phyloP scores from a whole-genome alignment of 2,797 vertebrate genomes.

The Zenarchopterus dispar region DNA sequence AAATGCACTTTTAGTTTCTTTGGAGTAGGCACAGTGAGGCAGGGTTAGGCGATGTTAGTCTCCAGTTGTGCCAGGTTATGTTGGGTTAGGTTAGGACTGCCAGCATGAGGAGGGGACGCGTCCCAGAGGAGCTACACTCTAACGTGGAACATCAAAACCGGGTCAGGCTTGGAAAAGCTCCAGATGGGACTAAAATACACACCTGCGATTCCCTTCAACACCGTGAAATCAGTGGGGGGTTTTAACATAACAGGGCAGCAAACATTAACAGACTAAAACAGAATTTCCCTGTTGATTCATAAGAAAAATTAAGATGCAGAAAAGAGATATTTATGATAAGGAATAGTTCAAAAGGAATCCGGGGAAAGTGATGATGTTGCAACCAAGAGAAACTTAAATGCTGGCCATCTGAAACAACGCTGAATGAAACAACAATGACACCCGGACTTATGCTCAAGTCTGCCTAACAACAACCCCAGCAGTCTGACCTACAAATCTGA shows the following conservation, averaged over 20 bases:
- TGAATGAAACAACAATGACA: conserved; percentile 52
- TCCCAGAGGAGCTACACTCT: conserved; percentile 73
- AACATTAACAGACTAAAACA: conserved; percentile 23
- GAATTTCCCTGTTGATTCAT: conserved; percentile 20
- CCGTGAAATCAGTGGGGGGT: conserved; percentile 76
- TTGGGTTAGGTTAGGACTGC: conserved; percentile 44
- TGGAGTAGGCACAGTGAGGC: conserved; percentile 32
- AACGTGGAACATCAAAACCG: conserved; percentile 69
- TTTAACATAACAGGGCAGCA: conserved; percentile 43
- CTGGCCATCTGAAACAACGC: conserved; percentile 20
- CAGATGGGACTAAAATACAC: conserved; percentile 75
- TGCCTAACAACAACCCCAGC: conserved; percentile 84
- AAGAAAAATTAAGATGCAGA: conserved; percentile 11
- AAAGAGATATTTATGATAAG: conserved; percentile 2
- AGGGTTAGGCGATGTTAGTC: conserved; percentile 37
- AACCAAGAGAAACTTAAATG: conserved; percentile 29
- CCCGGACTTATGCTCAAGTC: conserved; percentile 65
- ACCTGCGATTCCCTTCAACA: conserved; percentile 65
- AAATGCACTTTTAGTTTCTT: conserved; percentile 51
- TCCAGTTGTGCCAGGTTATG: conserved; percentile 38
- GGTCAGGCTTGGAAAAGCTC: conserved; percentile 80
- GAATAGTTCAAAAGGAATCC: conserved; percentile 24
- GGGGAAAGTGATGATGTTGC: background rate
- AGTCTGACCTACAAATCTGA: conserved; percentile 87
- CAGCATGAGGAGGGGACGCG: conserved; percentile 73